Evolutionary conservation across 2,113 vertebrate species (phyloP), one percentile per base, ranked within the genome.

Genomic region (Xenopus tropicalis): DNA sequence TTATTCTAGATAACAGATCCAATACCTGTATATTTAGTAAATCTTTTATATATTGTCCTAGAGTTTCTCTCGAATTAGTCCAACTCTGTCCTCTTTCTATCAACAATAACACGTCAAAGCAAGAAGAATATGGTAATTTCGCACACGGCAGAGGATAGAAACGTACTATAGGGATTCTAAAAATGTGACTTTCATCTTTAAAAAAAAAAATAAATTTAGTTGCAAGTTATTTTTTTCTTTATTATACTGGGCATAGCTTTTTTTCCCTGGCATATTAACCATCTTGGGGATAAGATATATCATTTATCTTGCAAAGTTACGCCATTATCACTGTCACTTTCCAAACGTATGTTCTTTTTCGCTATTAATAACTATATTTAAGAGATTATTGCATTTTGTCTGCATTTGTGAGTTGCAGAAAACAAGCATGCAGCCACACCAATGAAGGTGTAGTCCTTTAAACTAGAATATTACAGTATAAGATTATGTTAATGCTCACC

Each of bases 391-490:
- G 91, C 91, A 90, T 91, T 92, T 92, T 77, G 10, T 77, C 88
- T 89, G 83, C 90, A 91, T 89, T 90, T 87, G 82, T 88, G 88
- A 90, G 85, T 82, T 88, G 87, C 85, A 89, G 91, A 54, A 91
- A 92, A 90, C 91, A 91, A 91, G 89, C 91, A 92, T 92, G 91
- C 91, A 91, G 88, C 83, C 91, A 92, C 91, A 92, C 91, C 88
- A 91, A 91, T 90, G 89, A 90, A 92, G 90, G 91, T 87, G 89
- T 90, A 91, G 88, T 90, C 89, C 88, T 88, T 92, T 90, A 88
- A 90, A 92, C 91, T 91, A 89, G 89, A 90, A 89, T 91, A 91
- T n/a, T n/a, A 10, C 90, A 90, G 88, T 92, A 92, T 91, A 91
- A 90, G 88, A 90, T 91, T 91, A 91, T 90, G 90, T 91, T 90